These are phyloP conservation scores for Miltochrista miniata DNA, from an alignment of 2,888 invertebrate genomes.

Conservation along the genomic window DNA sequence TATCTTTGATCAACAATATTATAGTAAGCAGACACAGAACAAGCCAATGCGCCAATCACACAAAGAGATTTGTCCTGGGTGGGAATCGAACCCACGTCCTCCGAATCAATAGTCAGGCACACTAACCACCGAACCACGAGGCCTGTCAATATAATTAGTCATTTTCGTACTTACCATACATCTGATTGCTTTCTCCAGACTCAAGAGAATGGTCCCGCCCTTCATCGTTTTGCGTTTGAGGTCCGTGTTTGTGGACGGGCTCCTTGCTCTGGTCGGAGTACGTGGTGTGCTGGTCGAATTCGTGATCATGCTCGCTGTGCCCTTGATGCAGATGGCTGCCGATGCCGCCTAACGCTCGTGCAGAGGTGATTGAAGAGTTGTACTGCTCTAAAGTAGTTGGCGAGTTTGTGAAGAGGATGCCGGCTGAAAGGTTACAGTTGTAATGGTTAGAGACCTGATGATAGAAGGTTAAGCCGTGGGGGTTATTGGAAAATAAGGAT, in stretches of 20 bases:
- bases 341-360: constrained; percentile 84
- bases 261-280: constrained; percentile 15
- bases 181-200: constrained; percentile 65
- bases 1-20: no score
- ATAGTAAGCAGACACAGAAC: no score
- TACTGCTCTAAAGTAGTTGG: constrained; percentile 83
- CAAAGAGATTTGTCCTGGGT: no score
- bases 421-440: constrained; percentile 72
- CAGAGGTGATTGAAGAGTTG: constrained; percentile 78
- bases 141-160: no score
- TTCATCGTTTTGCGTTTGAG: constrained; percentile 55
- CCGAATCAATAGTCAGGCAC: no score
- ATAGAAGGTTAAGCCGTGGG: no score
- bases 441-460: no score
- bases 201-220: constrained; percentile 44
- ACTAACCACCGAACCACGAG: no score
- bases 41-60: no score
- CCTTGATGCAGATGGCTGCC: constrained; percentile 54
- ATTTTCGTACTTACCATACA: constrained; percentile 80
- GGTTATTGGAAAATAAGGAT: no score
- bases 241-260: constrained; percentile 40
- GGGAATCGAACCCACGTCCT: no score
- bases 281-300: constrained; percentile 27
- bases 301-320: constrained; percentile 38
- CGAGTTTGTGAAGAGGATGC: constrained; percentile 86